These are phyloP conservation scores for Ramazzottius varieornatus DNA, from an alignment of 2,888 invertebrate genomes.

Conservation along the genomic window DNA sequence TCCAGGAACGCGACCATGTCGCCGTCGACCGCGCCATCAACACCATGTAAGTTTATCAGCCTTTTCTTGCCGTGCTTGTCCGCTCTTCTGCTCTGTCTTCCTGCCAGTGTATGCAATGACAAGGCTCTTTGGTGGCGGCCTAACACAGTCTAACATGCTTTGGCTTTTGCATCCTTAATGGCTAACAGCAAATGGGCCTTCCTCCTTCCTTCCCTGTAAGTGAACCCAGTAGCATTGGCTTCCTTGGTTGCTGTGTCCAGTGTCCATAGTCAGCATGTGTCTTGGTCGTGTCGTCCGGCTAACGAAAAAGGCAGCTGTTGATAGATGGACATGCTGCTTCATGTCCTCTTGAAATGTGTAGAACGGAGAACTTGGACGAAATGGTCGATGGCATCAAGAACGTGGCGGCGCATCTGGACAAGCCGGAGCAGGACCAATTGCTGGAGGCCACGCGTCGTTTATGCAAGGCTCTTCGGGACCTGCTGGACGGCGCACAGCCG, in stretches of 20 bases:
- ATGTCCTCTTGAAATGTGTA: slow-evolving; percentile 10
- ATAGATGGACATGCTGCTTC: too few species aligned
- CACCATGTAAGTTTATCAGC: slow-evolving; percentile 38
- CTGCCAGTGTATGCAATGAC: too few species aligned
- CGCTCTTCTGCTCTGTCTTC: too few species aligned
- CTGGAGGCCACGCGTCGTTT: slow-evolving; percentile 71
- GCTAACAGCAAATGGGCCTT: too few species aligned
- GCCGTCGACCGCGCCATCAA: slow-evolving; percentile 89
- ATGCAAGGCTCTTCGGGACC: slow-evolving; percentile 64
- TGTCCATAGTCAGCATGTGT: not conserved
- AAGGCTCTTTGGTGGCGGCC: too few species aligned
- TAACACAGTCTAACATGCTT: too few species aligned
- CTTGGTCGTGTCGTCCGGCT: too few species aligned
- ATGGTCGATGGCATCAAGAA: slow-evolving; percentile 71
- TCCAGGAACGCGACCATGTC: slow-evolving; percentile 65
- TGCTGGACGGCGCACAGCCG: slow-evolving; percentile 81
- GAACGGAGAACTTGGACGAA: slow-evolving; percentile 72
- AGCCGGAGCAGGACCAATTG: slow-evolving; percentile 46
- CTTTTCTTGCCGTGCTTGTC: too few species aligned
- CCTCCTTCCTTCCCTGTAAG: too few species aligned
- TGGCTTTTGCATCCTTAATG: too few species aligned
- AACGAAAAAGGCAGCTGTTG: too few species aligned
- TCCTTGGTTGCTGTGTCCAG: not conserved
- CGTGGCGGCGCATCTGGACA: slow-evolving; percentile 76
- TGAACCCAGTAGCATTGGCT: not conserved